phyloP scores from a whole-genome alignment of 1,140 invertebrate species.

The Aphis gossypii region DNA sequence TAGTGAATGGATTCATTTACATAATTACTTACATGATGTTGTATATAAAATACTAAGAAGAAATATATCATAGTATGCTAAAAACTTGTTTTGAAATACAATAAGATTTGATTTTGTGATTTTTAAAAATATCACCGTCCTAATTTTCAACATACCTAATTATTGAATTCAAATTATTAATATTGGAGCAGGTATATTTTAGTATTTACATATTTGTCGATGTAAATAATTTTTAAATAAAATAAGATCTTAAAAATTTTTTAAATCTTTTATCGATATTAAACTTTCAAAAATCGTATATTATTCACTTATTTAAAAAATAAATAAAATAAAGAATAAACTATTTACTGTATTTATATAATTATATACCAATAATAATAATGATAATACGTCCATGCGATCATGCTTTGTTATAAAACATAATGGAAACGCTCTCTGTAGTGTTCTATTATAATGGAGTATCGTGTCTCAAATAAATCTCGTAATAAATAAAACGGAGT shows the following conservation, averaged over 20 bases:
- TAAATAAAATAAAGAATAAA: neutral
- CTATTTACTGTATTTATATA: neutral
- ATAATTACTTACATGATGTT: no score
- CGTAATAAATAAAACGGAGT: neutral
- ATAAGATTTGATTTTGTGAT: no score
- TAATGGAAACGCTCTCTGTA: neutral
- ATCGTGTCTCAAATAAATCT: neutral
- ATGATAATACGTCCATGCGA: neutral
- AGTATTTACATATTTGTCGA: neutral
- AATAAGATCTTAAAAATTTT: neutral
- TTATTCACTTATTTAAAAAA: neutral
- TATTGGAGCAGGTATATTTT: no score
- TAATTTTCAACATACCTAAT: no score
- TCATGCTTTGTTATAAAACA: neutral
- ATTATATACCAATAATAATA: neutral
- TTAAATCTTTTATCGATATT: neutral
- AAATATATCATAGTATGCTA: no score
- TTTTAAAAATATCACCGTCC: no score
- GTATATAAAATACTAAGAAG: no score
- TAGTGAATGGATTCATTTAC: no score
- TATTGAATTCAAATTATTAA: no score
- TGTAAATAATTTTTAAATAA: neutral
- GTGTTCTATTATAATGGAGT: neutral
- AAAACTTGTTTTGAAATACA: no score
- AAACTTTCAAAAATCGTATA: neutral